Percentiles rank a stretch among this genome's conserved stretches.
phyloP scores from a whole-genome alignment of 2,113 vertebrate species.

The Orientallactaga bullata region DNA sequence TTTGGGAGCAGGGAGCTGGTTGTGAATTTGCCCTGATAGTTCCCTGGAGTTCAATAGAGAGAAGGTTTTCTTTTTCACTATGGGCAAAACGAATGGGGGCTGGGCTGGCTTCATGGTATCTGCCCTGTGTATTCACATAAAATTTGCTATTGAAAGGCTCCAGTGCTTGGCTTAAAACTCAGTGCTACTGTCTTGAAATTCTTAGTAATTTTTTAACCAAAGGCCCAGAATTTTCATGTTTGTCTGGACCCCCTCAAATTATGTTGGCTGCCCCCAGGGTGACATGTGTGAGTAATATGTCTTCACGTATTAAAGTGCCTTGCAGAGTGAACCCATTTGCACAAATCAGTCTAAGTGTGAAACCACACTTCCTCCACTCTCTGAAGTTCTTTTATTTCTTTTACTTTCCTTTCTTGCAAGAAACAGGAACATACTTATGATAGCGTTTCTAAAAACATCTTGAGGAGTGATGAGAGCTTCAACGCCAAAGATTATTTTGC shows the following conservation, averaged over 20 bases:
- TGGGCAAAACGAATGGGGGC: slow-evolving; percentile 52
- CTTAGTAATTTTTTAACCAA: neutral
- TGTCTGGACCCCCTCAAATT: neutral
- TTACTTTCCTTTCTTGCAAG: slow-evolving; percentile 23
- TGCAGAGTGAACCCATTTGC: slow-evolving; percentile 55
- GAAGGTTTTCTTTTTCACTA: slow-evolving; percentile 73
- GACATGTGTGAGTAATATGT: slow-evolving; percentile 44
- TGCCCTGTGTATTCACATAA: neutral
- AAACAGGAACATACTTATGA: neutral
- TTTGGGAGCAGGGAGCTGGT: slow-evolving; percentile 74
- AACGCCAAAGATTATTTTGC: too few species aligned
- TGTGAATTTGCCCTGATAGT: slow-evolving; percentile 70
- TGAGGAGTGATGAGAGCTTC: too few species aligned
- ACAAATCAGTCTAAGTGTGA: slow-evolving; percentile 54
- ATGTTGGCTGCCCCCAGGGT: neutral
- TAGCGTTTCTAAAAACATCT: neutral
- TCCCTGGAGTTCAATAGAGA: slow-evolving; percentile 79
- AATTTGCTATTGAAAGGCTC: neutral
- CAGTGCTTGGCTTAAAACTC: neutral
- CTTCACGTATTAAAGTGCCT: slow-evolving; percentile 68
- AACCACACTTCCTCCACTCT: slow-evolving; percentile 49
- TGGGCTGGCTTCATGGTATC: neutral
- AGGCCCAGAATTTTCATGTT: neutral
- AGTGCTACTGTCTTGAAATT: neutral
- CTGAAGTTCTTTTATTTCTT: slow-evolving; percentile 61